A percentile compares a stretch with the other conserved stretches of the same genome.
Conservation (phyloP, 1,140 invertebrate genomes). For the Trissolcus basalis region DNA sequence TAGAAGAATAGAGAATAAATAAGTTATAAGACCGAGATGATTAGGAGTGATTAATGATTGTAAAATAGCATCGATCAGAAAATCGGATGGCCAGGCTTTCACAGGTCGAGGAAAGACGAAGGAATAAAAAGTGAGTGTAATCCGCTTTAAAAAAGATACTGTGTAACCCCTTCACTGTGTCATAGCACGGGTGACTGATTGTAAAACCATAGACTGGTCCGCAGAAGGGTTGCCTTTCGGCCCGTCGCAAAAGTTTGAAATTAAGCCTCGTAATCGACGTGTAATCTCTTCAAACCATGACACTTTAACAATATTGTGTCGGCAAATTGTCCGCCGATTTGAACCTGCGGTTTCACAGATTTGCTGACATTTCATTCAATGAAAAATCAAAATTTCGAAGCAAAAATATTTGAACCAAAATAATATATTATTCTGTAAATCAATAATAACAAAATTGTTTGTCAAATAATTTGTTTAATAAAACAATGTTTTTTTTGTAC, state of each 20-base stretch:
- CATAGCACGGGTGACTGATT: conserved; percentile 77
- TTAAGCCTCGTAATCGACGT: conserved; percentile 76
- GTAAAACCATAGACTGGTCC: conserved; percentile 76
- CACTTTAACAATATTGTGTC: conserved; percentile 60
- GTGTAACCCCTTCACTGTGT: conserved; percentile 71
- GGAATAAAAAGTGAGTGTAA: conserved; percentile 65
- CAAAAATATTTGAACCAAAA: background rate
- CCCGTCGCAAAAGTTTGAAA: conserved; percentile 68
- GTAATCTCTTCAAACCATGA: conserved; percentile 76
- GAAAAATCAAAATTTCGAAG: background rate
- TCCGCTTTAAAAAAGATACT: conserved; percentile 72
- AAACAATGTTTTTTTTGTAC: too few species aligned
- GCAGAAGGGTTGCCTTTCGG: conserved; percentile 66
- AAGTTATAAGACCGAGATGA: background rate
- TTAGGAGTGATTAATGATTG: background rate
- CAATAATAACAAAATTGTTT: too few species aligned
- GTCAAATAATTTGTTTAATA: too few species aligned
- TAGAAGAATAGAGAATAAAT: too few species aligned
- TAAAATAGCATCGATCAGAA: conserved; percentile 31
- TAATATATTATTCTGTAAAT: too few species aligned
- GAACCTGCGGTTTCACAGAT: conserved; percentile 5
- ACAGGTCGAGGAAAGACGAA: conserved; percentile 30
- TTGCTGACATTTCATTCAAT: background rate
- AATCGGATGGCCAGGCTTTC: conserved; percentile 23
- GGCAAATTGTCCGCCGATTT: conserved; percentile 23